Evolutionary conservation across 2,888 invertebrate species (phyloP), one percentile per base, ranked within the genome.

Genomic region (Hemicrepidius hirtus): DNA sequence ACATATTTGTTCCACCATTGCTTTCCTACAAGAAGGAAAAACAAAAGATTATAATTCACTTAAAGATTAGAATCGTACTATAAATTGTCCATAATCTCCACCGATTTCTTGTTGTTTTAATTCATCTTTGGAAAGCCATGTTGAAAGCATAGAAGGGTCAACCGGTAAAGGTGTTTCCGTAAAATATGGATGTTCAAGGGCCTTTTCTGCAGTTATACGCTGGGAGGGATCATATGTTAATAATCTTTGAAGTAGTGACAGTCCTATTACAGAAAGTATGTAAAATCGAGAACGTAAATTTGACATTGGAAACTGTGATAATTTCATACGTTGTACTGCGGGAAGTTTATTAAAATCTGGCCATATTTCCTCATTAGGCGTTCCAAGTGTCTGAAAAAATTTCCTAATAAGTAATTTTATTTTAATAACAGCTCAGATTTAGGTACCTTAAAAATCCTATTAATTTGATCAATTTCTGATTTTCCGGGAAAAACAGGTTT

Each of bases 61-160:
- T n/a, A n/a, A n/a, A n/a, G n/a, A 28, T 6, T 4, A 28, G 6
- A 32, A 7, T n/a, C 13, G n/a, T 40, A n/a, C 40, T 40, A 13
- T 40, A 13, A 13, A 13, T n/a, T 13, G 40, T 40, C 40, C 40
- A 13, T 40, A 40, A 4, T 40, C 40, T 9, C 32, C 86, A 93
- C 87, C 85, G 95, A 94, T 83, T 97, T 92, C 92, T 81, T 94
- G 91, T 49, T 93, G 92, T 65, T 94, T 95, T 80, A 96, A 91
- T 86, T 99, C 99, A 72, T 97, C 98, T 87, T 98, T 99, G 21
- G 99, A 99, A 9, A 99, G 99, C 98, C 98, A 99, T 12, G 99
- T 99, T 9, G 99, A 99, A 85, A 99, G 99, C 96, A 98, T 97
- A 62, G 96, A 95, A 2, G 98, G 97, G 85, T 97, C 96, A 76